phyloP scores from a whole-genome alignment of 1,140 invertebrate species.

The Ceratina calcarata region DNA sequence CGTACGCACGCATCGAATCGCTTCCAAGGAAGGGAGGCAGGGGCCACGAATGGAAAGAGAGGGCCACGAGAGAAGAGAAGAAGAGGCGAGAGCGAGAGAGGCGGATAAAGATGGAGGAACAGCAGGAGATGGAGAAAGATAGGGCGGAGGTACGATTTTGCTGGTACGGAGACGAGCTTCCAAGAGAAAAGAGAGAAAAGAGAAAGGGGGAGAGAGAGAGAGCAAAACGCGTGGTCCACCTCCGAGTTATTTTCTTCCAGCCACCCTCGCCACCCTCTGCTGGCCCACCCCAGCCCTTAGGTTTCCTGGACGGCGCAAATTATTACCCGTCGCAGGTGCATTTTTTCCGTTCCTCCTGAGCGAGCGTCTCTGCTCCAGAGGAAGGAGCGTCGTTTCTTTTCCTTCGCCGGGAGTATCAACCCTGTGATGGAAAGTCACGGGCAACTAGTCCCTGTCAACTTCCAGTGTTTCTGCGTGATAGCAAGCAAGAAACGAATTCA shows the following conservation, averaged over 20 bases:
- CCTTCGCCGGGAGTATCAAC: constrained; percentile 37
- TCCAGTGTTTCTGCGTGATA: no score
- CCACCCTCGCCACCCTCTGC: constrained; percentile 27
- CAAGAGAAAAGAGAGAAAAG: constrained; percentile 7
- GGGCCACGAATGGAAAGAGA: constrained; percentile 36
- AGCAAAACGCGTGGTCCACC: constrained; percentile 76
- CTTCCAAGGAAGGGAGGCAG: constrained; percentile 60
- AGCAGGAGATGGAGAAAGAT: constrained; percentile 54
- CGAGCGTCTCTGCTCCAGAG: constrained; percentile 9
- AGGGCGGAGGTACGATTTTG: constrained; percentile 69
- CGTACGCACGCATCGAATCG: constrained; percentile 76
- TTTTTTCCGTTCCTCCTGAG: constrained; percentile 65
- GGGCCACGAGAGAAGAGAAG: constrained; percentile 29
- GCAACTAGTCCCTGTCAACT: not conserved
- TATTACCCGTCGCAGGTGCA: constrained; percentile 77
- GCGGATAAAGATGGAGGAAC: constrained; percentile 16
- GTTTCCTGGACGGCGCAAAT: constrained; percentile 74
- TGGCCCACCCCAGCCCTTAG: constrained; percentile 36
- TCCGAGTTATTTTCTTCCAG: constrained; percentile 75
- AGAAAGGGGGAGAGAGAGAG: not conserved
- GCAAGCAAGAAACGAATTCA: no score
- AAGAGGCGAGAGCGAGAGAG: constrained; percentile 31
- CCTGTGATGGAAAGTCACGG: constrained; percentile 31
- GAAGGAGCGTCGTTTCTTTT: constrained; percentile 27
- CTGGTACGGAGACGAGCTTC: constrained; percentile 73